These are phyloP conservation scores for Mesembrinibis cayennensis DNA, from an alignment of 2,113 vertebrate genomes.

Conservation along the genomic window DNA sequence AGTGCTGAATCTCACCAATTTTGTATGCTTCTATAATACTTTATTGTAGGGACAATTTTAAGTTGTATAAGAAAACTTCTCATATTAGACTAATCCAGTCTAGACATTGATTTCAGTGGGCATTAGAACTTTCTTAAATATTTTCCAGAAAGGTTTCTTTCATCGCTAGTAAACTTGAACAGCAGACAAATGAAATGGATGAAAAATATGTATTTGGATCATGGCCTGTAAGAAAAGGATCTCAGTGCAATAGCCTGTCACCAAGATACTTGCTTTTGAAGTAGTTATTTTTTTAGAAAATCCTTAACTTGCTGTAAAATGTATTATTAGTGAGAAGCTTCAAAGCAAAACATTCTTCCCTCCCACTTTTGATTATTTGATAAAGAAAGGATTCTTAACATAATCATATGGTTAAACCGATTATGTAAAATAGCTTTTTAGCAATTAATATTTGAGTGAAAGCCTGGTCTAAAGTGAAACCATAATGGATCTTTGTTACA, in stretches of 20 bases:
- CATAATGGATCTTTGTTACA: not conserved
- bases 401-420: conserved; percentile 46
- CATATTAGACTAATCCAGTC: not conserved
- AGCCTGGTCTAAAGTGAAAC: conserved; percentile 24
- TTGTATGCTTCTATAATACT: not conserved
- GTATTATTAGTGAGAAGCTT: not conserved
- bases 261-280: conserved; percentile 7
- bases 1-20: not conserved
- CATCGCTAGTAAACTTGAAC: conserved; percentile 35
- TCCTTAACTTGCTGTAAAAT: not conserved
- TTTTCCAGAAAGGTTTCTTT: conserved; percentile 45
- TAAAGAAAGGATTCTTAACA: conserved; percentile 30
- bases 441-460: conserved; percentile 46
- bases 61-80: not conserved
- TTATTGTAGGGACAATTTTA: not conserved
- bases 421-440: conserved; percentile 55
- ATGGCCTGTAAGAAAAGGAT: not conserved
- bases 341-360: conserved; percentile 23
- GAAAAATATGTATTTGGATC: conserved; percentile 17
- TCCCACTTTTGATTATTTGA: conserved; percentile 38
- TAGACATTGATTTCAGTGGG: conserved; percentile 1
- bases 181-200: conserved; percentile 30
- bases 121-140: not conserved
- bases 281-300: not conserved
- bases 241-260: not conserved